Evolutionary conservation across 2,797 vertebrate genomes (phyloP).

Genomic region (Malacoraja senta): DNA sequence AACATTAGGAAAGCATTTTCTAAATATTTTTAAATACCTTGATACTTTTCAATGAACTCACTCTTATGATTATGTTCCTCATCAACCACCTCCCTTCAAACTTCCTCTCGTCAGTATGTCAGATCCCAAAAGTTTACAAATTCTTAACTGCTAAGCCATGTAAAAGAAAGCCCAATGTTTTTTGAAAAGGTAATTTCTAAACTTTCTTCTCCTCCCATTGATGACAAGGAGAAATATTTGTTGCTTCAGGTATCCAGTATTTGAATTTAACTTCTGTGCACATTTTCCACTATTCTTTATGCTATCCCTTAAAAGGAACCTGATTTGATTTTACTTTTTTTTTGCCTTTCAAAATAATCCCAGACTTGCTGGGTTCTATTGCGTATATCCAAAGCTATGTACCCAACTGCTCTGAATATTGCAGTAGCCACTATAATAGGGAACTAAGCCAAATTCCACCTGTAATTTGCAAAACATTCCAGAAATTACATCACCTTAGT

Average conservation of each 20-base stretch:
- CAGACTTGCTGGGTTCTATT: background rate
- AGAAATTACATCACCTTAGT: conserved; percentile 15
- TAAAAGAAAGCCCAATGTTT: background rate
- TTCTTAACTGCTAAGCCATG: background rate
- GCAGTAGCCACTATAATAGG: background rate
- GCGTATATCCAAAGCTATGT: background rate
- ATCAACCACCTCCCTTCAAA: too few relatives aligned
- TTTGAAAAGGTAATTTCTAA: background rate
- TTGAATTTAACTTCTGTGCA: background rate
- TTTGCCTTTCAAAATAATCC: background rate
- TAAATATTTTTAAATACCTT: background rate
- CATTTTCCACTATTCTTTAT: background rate
- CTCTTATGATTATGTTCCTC: too few relatives aligned
- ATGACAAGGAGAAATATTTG: too few relatives aligned
- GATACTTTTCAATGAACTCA: too few relatives aligned
- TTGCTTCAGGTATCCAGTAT: background rate
- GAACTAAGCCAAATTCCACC: background rate
- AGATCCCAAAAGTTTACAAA: background rate
- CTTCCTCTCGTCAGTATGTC: background rate
- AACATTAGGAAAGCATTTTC: background rate
- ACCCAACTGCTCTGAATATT: background rate
- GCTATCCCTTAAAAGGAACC: background rate
- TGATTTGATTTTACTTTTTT: background rate
- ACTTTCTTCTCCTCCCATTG: background rate
- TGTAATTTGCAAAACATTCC: background rate